Percentiles rank a stretch among this genome's conserved stretches.
Conservation (phyloP, 2,888 invertebrate species). For the Mesoligia furuncula region DNA sequence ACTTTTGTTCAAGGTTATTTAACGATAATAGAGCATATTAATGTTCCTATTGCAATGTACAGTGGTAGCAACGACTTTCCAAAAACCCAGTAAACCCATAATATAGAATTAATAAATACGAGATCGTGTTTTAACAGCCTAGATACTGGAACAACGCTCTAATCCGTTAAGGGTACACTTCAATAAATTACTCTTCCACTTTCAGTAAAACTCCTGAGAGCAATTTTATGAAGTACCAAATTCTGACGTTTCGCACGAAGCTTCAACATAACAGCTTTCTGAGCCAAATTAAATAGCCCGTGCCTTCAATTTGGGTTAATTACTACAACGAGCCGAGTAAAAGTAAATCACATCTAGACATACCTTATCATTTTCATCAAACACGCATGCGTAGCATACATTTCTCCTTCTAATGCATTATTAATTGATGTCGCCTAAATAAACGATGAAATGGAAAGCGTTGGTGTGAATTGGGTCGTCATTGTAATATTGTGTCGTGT, state of each 20-base stretch:
- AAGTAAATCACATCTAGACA: constrained; percentile 72
- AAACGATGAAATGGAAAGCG: constrained; percentile 76
- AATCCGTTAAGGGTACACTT: constrained; percentile 9
- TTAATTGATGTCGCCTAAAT: constrained; percentile 74
- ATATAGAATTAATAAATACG: constrained; percentile 7
- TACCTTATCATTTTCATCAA: constrained; percentile 76
- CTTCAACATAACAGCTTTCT: constrained; percentile 25
- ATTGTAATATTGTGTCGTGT: constrained; percentile 63
- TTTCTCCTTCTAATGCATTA: constrained; percentile 72
- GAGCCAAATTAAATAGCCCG: constrained; percentile 57
- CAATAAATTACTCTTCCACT: constrained; percentile 35
- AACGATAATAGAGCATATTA: background rate
- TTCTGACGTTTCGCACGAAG: constrained; percentile 22
- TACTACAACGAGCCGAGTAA: constrained; percentile 66
- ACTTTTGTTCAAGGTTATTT: constrained; percentile 34
- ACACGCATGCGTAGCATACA: constrained; percentile 64
- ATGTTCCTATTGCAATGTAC: background rate
- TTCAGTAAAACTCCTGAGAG: constrained; percentile 20
- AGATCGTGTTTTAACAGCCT: background rate
- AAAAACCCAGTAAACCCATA: too few relatives aligned
- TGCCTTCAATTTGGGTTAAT: constrained; percentile 68
- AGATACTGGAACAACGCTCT: constrained; percentile 18
- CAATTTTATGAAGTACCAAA: constrained; percentile 33
- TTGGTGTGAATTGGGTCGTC: constrained; percentile 68
- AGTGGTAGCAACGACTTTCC: background rate